These are phyloP conservation scores for Drosophila conformis DNA, from an alignment of 2,888 invertebrate genomes.

Conservation along the genomic window DNA sequence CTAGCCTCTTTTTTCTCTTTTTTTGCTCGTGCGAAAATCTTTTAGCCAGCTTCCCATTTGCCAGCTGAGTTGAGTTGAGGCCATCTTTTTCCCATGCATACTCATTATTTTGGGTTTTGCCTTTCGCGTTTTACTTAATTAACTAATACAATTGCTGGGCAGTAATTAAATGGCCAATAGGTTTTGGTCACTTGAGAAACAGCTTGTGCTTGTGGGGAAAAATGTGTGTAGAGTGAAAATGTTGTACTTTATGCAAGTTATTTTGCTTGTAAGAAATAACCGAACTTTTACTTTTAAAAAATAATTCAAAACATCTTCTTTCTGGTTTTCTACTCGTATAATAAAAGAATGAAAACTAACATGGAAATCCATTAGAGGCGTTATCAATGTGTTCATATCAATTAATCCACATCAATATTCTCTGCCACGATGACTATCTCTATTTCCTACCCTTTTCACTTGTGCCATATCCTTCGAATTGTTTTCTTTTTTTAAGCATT, in stretches of 20 bases:
- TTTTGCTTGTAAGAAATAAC: neutral
- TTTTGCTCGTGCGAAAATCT: slow-evolving; percentile 67
- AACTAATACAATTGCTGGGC: slow-evolving; percentile 37
- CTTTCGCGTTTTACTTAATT: slow-evolving; percentile 49
- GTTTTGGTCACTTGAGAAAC: slow-evolving; percentile 8
- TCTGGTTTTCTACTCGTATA: neutral
- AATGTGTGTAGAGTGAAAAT: neutral
- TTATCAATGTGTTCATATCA: slow-evolving; percentile 18
- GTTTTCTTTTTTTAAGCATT: neutral
- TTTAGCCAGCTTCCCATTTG: slow-evolving; percentile 62
- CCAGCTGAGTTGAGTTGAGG: slow-evolving; percentile 11
- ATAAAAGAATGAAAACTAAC: neutral
- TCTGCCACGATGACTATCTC: neutral
- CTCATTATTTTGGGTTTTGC: slow-evolving; percentile 31
- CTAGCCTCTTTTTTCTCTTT: slow-evolving; percentile 18
- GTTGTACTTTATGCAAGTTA: neutral
- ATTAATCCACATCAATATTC: slow-evolving; percentile 1
- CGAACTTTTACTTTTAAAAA: neutral
- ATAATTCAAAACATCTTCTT: neutral
- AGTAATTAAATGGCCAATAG: slow-evolving; percentile 47
- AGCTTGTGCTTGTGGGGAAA: slow-evolving; percentile 20
- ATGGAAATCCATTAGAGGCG: slow-evolving; percentile 18
- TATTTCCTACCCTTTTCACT: neutral
- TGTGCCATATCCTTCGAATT: neutral
- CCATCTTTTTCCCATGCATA: slow-evolving; percentile 66